Evolutionary conservation across 2,888 invertebrate genomes (phyloP).

Genomic region (Acanthosepion esculentum): DNA sequence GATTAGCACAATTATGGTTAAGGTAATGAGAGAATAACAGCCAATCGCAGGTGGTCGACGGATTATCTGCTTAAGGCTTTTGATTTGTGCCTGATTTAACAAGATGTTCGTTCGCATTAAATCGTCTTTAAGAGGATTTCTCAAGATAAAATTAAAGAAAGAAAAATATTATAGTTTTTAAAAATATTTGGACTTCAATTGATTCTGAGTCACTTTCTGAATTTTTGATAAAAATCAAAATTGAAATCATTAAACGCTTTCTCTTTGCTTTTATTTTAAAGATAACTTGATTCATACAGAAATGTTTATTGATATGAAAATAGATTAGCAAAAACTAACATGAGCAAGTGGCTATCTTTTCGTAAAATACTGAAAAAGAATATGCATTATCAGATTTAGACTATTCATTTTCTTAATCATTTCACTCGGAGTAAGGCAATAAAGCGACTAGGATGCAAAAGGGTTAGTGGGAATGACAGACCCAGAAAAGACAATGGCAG

Average conservation of each 20-base stretch:
- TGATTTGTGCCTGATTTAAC: conserved; percentile 1
- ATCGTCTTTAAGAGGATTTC: neutral
- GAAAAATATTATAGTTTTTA: neutral
- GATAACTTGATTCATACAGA: neutral
- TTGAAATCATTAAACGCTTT: neutral
- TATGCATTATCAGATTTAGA: no score
- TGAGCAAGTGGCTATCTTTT: neutral
- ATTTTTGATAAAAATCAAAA: neutral
- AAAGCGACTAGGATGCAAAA: no score
- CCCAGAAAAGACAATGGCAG: no score
- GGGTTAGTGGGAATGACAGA: no score
- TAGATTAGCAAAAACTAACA: neutral
- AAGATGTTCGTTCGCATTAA: neutral
- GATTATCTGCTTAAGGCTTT: conserved; percentile 9
- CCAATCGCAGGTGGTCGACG: neutral
- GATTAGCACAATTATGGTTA: neutral
- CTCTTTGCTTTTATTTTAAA: neutral
- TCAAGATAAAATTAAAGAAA: neutral
- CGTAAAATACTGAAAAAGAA: no score
- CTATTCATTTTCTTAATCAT: no score
- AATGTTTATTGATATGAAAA: neutral
- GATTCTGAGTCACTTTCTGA: neutral
- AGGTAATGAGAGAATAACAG: neutral
- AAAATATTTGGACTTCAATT: neutral
- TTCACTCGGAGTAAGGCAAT: no score